Percentiles rank a stretch among this genome's conserved stretches.
These are phyloP conservation scores for Sciurus vulgaris DNA, from an alignment of 2,797 vertebrate genomes.

Conservation along the genomic window DNA sequence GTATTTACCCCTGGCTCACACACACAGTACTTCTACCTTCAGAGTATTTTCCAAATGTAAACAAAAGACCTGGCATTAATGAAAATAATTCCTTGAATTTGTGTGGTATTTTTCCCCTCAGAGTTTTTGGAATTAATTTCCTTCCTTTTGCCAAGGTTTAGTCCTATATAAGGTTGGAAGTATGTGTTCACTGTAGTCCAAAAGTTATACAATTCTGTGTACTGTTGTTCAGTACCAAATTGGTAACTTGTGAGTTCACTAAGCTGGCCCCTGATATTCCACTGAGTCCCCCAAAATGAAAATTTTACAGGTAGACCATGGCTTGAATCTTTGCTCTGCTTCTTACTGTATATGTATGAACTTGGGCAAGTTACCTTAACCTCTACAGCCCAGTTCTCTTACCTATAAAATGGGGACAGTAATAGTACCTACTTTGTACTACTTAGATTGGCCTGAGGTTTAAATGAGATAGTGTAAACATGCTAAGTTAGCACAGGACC, in stretches of 20 bases:
- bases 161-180: background rate
- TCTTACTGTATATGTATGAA: background rate
- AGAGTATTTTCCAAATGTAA: background rate
- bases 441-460: background rate
- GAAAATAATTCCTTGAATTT: background rate
- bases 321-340: constrained; percentile 10
- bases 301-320: constrained; percentile 24
- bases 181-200: background rate
- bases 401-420: background rate
- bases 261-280: background rate
- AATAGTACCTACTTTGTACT: background rate
- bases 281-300: background rate
- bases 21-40: background rate
- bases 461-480: background rate
- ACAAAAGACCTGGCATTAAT: background rate
- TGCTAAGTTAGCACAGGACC: background rate
- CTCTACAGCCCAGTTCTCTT: background rate
- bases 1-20: background rate
- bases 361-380: background rate
- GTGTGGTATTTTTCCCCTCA: background rate
- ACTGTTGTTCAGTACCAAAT: background rate
- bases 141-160: background rate
- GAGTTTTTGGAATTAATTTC: constrained; percentile 12
- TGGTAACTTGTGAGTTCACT: background rate
- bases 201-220: background rate